Conservation (phyloP, 37 sponge, comb jelly and placozoan genomes). For the Cliona cf. orientalis region DNA sequence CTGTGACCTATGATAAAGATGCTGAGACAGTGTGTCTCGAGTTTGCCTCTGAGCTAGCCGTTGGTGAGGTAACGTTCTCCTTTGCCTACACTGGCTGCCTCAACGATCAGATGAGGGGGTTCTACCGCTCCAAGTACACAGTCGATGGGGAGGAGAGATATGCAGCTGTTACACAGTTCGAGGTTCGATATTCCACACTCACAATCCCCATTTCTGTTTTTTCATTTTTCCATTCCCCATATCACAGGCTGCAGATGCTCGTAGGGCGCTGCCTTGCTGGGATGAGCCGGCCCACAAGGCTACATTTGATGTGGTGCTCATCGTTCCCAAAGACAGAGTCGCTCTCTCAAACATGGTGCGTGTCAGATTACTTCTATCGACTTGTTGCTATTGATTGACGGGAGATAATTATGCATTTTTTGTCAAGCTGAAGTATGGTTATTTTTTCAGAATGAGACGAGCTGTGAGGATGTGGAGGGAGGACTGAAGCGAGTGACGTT, state of each 20-base stretch:
- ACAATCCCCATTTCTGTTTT: not conserved
- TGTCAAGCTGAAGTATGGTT: not conserved
- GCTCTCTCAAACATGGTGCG: constrained; percentile 96
- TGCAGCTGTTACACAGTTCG: constrained; percentile 90
- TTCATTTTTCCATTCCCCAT: no score
- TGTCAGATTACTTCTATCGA: not conserved
- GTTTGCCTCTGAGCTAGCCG: constrained; percentile 63
- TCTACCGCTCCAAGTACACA: constrained; percentile 87
- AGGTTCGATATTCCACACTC: constrained; percentile 20
- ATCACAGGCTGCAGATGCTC: constrained; percentile 90
- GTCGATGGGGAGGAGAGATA: constrained; percentile 65
- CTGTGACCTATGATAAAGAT: constrained; percentile 34
- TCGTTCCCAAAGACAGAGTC: constrained; percentile 83
- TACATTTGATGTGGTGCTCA: constrained; percentile 94
- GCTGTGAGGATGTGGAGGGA: constrained; percentile 43
- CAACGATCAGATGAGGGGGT: constrained; percentile 92
- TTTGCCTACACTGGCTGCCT: constrained; percentile 83
- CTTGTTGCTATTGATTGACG: not conserved
- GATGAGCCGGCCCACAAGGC: constrained; percentile 97
- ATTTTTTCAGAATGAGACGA: constrained; percentile 24
- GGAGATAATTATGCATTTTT: not conserved
- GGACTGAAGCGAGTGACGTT: constrained; percentile 67
- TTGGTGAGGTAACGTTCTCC: constrained; percentile 46
- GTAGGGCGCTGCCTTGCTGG: constrained; percentile 98
- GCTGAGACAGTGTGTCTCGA: constrained; percentile 81